Evolutionary conservation across 2,888 invertebrate genomes (phyloP).

Genomic region (Tipula confusa): DNA sequence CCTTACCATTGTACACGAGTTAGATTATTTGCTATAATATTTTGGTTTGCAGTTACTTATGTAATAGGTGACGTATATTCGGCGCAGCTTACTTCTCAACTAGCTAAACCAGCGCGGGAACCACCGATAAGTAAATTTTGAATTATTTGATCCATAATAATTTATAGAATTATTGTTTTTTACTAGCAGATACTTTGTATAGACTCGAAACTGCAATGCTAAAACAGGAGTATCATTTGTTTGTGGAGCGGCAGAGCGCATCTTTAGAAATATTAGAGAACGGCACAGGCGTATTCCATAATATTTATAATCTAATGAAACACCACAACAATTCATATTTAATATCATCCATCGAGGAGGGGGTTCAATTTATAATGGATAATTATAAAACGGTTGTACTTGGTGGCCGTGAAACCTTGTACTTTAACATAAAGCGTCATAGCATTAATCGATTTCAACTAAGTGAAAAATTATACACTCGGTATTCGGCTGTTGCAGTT

Average conservation of each 20-base stretch:
- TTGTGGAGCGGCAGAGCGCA: conserved; percentile 69
- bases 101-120: conserved; percentile 68
- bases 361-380: conserved; percentile 61
- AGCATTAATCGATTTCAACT: conserved; percentile 58
- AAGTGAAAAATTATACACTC: conserved; percentile 70
- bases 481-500: conserved; percentile 72
- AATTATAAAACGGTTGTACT: conserved; percentile 60
- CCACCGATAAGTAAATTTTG: conserved; percentile 54
- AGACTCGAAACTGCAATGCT: conserved; percentile 65
- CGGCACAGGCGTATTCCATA: conserved; percentile 69
- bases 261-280: conserved; percentile 69
- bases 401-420: conserved; percentile 70
- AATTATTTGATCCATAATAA: neutral
- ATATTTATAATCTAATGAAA: conserved; percentile 64
- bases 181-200: conserved; percentile 52
- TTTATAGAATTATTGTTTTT: too few species aligned
- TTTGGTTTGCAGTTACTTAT: conserved; percentile 71
- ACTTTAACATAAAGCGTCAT: conserved; percentile 69
- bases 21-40: conserved; percentile 62
- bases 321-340: conserved; percentile 55
- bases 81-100: conserved; percentile 68
- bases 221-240: conserved; percentile 59
- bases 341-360: conserved; percentile 67
- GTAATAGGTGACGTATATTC: conserved; percentile 76
- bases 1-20: conserved; percentile 63